phyloP scores from a whole-genome alignment of 2,797 vertebrate genomes.

The Tragelaphus oryx region DNA sequence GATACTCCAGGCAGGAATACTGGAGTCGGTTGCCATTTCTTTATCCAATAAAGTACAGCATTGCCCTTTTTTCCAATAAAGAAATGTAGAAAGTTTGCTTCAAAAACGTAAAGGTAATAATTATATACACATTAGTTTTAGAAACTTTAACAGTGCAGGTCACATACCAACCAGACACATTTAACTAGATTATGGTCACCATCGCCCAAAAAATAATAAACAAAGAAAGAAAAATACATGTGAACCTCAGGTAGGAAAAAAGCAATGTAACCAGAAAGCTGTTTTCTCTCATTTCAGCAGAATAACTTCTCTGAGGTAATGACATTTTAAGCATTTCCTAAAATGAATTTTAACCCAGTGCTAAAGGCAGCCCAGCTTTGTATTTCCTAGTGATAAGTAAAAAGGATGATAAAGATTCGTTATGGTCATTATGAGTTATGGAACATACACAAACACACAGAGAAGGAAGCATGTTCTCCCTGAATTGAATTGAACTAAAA shows the following conservation, averaged over 20 bases:
- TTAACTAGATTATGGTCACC: neutral
- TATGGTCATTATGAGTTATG: slow-evolving; percentile 25
- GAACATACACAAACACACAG: slow-evolving; percentile 14
- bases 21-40: neutral
- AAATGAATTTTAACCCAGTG: slow-evolving; percentile 59
- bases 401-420: slow-evolving; percentile 50
- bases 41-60: neutral
- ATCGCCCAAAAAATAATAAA: neutral
- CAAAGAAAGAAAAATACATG: neutral
- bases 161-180: neutral
- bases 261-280: slow-evolving; percentile 47
- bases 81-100: neutral
- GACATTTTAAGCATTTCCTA: slow-evolving; percentile 62
- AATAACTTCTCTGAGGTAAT: slow-evolving; percentile 53
- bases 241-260: slow-evolving; percentile 24
- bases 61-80: neutral
- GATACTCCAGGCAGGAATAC: neutral
- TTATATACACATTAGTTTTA: neutral
- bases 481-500: slow-evolving; percentile 17
- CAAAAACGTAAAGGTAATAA: neutral
- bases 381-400: slow-evolving; percentile 58
- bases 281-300: slow-evolving; percentile 64
- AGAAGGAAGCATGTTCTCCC: slow-evolving; percentile 22
- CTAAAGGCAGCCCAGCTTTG: slow-evolving; percentile 53
- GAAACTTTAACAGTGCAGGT: neutral